phyloP scores from a whole-genome alignment of 1,140 invertebrate species.

The Cydia pomonella region DNA sequence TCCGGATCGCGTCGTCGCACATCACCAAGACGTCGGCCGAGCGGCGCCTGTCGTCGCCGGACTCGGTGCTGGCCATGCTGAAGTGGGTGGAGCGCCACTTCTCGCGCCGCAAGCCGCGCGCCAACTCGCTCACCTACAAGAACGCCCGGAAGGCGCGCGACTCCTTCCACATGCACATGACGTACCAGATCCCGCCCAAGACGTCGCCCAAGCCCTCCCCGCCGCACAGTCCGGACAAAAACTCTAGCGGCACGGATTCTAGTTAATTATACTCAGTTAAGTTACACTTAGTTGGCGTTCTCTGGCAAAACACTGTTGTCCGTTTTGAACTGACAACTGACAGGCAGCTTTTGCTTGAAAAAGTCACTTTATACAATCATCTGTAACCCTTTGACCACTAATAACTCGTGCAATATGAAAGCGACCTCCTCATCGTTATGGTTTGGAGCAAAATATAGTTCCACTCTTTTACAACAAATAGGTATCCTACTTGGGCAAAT shows the following conservation, averaged over 20 bases:
- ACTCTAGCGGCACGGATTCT: conserved; percentile 58
- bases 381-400: neutral
- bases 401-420: neutral
- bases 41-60: conserved; percentile 90
- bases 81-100: conserved; percentile 94
- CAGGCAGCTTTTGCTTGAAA: neutral
- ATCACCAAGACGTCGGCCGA: conserved; percentile 94
- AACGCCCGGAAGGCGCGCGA: conserved; percentile 81
- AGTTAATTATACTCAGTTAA: conserved; percentile 53
- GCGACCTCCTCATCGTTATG: too few species aligned
- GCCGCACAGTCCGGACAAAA: conserved; percentile 57
- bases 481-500: too few species aligned
- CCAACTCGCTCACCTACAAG: conserved; percentile 82
- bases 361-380: neutral
- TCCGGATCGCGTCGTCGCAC: conserved; percentile 91
- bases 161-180: conserved; percentile 88
- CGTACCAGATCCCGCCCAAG: conserved; percentile 74
- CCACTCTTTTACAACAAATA: too few species aligned
- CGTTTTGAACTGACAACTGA: too few species aligned
- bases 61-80: conserved; percentile 92
- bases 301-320: neutral
- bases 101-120: conserved; percentile 86
- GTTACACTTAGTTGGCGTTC: neutral
- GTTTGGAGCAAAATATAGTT: too few species aligned
- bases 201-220: conserved; percentile 61